Evolutionary conservation across 1,140 invertebrate genomes (phyloP).

Genomic region (Neuroterus valhalla): DNA sequence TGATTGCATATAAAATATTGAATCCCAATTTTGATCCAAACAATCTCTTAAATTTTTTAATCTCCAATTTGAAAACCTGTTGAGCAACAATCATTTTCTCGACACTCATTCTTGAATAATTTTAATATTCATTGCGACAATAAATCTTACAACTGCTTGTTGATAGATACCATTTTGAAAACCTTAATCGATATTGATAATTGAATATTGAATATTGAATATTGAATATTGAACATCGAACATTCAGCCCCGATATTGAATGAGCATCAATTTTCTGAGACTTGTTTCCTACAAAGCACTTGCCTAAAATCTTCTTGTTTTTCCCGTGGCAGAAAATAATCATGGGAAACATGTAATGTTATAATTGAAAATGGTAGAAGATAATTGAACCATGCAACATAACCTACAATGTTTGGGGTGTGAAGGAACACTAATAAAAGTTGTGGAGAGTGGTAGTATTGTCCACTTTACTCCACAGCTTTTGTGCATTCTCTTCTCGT

Average conservation of each 20-base stretch:
- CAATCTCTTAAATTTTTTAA: no score
- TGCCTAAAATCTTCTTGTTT: not conserved
- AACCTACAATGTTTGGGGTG: constrained; percentile 4
- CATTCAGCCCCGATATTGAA: not conserved
- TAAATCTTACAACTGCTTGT: no score
- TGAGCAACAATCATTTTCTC: no score
- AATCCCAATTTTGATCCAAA: no score
- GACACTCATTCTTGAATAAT: no score
- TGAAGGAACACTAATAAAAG: not conserved
- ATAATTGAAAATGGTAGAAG: constrained; percentile 9
- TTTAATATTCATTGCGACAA: no score
- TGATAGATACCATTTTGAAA: no score
- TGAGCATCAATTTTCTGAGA: not conserved
- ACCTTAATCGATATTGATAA: no score
- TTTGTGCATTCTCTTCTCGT: not conserved
- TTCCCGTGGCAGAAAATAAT: not conserved
- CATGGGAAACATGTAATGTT: not conserved
- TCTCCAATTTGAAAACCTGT: no score
- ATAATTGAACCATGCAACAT: constrained; percentile 9
- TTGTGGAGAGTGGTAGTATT: not conserved
- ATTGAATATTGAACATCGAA: not conserved
- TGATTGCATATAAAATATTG: no score
- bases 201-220: no score
- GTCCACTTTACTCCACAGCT: not conserved
- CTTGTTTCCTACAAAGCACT: not conserved